Conservation (phyloP, 2,113 vertebrate species). For the Alces alces region DNA sequence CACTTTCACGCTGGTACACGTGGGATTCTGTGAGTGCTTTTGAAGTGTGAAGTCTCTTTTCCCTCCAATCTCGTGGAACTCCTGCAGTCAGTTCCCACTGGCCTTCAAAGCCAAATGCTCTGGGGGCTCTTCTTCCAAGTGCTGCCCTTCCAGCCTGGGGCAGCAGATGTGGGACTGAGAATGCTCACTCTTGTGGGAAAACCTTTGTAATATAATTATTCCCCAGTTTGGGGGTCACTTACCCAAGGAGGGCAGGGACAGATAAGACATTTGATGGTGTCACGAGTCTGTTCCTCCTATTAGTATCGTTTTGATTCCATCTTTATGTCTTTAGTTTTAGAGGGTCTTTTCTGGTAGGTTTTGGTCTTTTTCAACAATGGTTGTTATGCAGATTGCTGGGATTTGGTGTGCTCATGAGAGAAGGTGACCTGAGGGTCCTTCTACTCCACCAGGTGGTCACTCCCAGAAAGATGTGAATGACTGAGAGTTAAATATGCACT, state of each 20-base stretch:
- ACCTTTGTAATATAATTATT: neutral
- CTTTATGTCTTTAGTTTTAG: neutral
- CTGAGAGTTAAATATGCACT: neutral
- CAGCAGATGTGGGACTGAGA: neutral
- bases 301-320: accelerated
- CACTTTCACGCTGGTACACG: neutral
- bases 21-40: neutral
- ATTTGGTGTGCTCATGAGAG: neutral
- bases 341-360: neutral
- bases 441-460: neutral
- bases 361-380: neutral
- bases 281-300: neutral
- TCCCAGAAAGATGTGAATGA: neutral
- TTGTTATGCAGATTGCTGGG: neutral
- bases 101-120: neutral
- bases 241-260: neutral
- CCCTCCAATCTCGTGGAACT: neutral
- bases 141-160: neutral
- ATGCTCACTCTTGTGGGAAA: neutral
- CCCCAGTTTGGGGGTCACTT: neutral
- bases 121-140: neutral
- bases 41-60: neutral
- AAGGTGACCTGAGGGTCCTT: neutral
- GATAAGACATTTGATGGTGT: neutral
- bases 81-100: neutral